Evolutionary conservation across 2,888 invertebrate species (phyloP), one percentile per base, ranked within the genome.

Genomic region (Geotrupes spiniger): DNA sequence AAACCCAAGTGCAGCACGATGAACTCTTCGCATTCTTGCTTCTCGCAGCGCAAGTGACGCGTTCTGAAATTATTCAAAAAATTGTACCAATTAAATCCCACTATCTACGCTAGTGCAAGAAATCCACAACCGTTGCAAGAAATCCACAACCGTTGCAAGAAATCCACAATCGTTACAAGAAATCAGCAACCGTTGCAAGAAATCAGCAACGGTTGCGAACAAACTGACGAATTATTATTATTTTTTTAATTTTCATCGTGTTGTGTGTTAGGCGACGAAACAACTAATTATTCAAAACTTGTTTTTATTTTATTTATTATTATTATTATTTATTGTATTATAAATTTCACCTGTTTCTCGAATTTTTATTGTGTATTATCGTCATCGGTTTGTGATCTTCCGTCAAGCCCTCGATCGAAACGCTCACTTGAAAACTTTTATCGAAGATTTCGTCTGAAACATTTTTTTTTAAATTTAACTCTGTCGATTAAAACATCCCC

Each of bases 1-100:
- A 87, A 91, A 12, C 93, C 93, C 49, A 97, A 77, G 74, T 97
- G 97, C 40, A 94, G 75, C 0, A 93, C 81, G 56, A 91, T 87
- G 55, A 96, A 84, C 65, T 93, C 92, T 52, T 91, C 89, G 72
- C 97, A 97, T 12, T 78, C 77, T 71, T 89, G 85, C 59, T 85
- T 79, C 62, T 83, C 83, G 69, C 95, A 96, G 52, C 83, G 82
- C 25, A 96, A 75, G 67, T 90, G 88, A 57, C 91, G 80, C 0
- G 92, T 91, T 61, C 90, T 87, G 68, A 2, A 76, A 65, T n/a
- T n/a, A n/a, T n/a, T n/a, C n/a, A 37, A 11, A 15, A 41, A 40
- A 31, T 5, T 33, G n/a, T n/a, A n/a, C n/a, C n/a, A 36, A 10
- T 40, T 44, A 15, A 15, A 15, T 21, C 21, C n/a, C n/a, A n/a